Percentiles rank a stretch among this genome's conserved stretches.
Conservation (phyloP, 2,888 invertebrate genomes). For the Leucophenga maculata region DNA sequence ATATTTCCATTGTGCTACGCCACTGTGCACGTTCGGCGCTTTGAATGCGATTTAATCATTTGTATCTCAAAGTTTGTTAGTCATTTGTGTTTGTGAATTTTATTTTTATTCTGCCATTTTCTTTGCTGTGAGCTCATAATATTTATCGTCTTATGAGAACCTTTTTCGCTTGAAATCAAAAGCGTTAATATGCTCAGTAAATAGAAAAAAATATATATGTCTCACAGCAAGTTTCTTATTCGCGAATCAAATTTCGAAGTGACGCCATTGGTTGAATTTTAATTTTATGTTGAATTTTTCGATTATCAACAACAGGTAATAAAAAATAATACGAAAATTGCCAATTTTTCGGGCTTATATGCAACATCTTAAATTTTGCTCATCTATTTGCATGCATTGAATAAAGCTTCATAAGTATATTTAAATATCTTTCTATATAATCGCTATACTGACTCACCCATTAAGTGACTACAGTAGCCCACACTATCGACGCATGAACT, state of each 20-base stretch:
- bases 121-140: slow-evolving; percentile 1
- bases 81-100: background rate
- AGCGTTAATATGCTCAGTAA: slow-evolving; percentile 17
- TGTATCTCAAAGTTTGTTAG: background rate
- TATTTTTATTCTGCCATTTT: slow-evolving; percentile 5
- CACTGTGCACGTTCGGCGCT: background rate
- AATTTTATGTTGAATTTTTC: background rate
- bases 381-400: too few relatives aligned
- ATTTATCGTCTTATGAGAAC: slow-evolving; percentile 1
- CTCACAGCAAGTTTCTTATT: background rate
- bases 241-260: slow-evolving; percentile 14
- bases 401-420: too few relatives aligned
- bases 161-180: slow-evolving; percentile 28
- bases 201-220: too few relatives aligned
- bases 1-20: background rate
- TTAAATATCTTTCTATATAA: too few relatives aligned
- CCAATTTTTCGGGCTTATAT: too few relatives aligned
- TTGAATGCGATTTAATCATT: background rate
- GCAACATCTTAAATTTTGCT: too few relatives aligned
- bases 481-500: background rate
- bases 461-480: too few relatives aligned
- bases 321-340: too few relatives aligned
- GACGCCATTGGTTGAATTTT: slow-evolving; percentile 12
- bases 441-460: too few relatives aligned
- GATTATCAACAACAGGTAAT: too few relatives aligned